Evolutionary conservation across 2,113 vertebrate species (phyloP).

Genomic region (Otus sunia): DNA sequence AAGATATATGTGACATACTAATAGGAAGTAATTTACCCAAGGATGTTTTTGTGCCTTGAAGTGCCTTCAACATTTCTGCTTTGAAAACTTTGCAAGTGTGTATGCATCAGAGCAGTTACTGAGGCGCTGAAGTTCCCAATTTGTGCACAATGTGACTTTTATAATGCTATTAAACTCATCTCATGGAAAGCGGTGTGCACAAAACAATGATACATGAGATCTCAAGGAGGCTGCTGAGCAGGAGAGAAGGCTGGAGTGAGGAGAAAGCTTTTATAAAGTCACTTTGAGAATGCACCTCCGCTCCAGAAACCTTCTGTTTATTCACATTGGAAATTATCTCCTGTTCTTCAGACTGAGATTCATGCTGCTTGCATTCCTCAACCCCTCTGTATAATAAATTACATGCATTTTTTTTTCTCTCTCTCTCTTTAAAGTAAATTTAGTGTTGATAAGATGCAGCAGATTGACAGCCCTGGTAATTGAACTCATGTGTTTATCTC

Average conservation of each 20-base stretch:
- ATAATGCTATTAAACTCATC: slow-evolving; percentile 80
- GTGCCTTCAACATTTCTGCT: slow-evolving; percentile 75
- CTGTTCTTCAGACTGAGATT: background rate
- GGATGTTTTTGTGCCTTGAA: slow-evolving; percentile 83
- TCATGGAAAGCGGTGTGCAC: slow-evolving; percentile 70
- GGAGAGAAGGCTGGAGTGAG: slow-evolving; percentile 17
- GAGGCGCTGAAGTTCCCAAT: slow-evolving; percentile 73
- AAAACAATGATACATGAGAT: slow-evolving; percentile 74
- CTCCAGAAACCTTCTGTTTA: slow-evolving; percentile 26
- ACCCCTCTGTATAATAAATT: background rate
- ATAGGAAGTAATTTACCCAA: slow-evolving; percentile 86
- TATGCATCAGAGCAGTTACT: slow-evolving; percentile 69
- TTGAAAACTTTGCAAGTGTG: slow-evolving; percentile 73
- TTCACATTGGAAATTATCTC: background rate
- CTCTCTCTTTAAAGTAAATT: background rate
- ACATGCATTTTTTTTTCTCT: background rate
- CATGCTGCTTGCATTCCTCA: background rate
- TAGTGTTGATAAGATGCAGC: background rate
- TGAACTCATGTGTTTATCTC: background rate
- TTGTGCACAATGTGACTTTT: slow-evolving; percentile 82
- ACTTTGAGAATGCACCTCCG: slow-evolving; percentile 57
- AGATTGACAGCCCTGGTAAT: background rate
- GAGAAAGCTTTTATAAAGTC: slow-evolving; percentile 65
- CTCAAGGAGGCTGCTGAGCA: slow-evolving; percentile 61
- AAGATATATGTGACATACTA: slow-evolving; percentile 86